These are phyloP conservation scores for Cavia porcellus DNA, from an alignment of 2,113 vertebrate genomes.

Conservation along the genomic window DNA sequence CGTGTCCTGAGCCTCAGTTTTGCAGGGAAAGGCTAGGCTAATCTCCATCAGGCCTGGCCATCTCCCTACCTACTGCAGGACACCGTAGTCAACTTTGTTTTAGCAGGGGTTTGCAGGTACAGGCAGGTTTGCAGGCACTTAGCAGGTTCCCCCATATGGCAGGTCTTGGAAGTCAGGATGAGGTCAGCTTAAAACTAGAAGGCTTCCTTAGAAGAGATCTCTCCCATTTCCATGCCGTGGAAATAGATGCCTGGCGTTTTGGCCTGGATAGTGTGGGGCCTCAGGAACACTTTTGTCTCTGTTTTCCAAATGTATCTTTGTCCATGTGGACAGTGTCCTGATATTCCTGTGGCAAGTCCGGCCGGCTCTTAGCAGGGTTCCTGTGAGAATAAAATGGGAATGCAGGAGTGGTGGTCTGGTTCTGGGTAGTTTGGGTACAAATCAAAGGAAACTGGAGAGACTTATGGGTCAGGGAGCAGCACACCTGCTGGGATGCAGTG, in stretches of 20 bases:
- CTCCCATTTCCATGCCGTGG: not conserved
- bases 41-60: accelerated
- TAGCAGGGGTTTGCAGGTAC: not conserved
- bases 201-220: not conserved
- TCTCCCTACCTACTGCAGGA: not conserved
- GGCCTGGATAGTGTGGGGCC: not conserved
- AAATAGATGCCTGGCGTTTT: not conserved
- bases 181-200: not conserved
- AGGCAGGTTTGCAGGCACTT: too few species aligned
- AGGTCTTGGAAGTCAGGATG: not conserved
- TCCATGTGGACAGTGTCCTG: not conserved
- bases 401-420: accelerated
- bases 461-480: not conserved
- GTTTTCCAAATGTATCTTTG: not conserved
- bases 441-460: not conserved
- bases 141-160: accelerated
- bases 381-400: not conserved
- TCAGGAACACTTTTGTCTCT: not conserved
- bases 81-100: too few species aligned
- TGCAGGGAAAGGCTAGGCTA: not conserved
- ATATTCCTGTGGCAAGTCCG: not conserved
- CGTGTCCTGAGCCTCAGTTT: not conserved
- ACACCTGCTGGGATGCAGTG: accelerated
- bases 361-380: not conserved
- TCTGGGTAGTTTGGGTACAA: not conserved